Evolutionary conservation across 1,140 invertebrate species (phyloP).

Genomic region (Drosophila ogumai): DNA sequence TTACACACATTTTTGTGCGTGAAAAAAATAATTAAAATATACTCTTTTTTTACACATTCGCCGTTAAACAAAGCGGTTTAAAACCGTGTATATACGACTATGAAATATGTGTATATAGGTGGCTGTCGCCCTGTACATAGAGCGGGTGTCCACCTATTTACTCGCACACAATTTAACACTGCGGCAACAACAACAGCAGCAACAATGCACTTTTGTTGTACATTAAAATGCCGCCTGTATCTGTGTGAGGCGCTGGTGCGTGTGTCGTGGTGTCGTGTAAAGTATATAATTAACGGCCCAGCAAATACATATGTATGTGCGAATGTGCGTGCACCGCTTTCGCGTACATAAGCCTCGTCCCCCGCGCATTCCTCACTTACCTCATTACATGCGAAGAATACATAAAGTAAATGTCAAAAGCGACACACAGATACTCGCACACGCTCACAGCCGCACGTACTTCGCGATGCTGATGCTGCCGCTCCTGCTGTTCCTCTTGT

Average conservation of each 20-base stretch:
- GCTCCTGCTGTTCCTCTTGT: conserved; percentile 25
- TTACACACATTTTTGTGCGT: conserved; percentile 68
- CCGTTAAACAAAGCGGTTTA: conserved; percentile 62
- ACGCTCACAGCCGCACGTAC: conserved; percentile 17
- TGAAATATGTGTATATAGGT: conserved; percentile 46
- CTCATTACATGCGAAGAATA: conserved; percentile 76
- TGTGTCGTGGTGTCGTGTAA: conserved; percentile 57
- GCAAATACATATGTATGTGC: conserved; percentile 66
- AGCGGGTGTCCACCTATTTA: conserved; percentile 62
- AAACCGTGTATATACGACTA: conserved; percentile 42
- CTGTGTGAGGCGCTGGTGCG: conserved; percentile 28
- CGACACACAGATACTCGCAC: conserved; percentile 61
- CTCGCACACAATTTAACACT: conserved; percentile 40
- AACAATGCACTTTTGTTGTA: conserved; percentile 77
- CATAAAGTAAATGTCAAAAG: conserved; percentile 83
- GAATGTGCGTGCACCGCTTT: conserved; percentile 29
- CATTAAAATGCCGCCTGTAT: conserved; percentile 74
- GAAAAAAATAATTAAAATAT: conserved; percentile 65
- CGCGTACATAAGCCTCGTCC: conserved; percentile 61
- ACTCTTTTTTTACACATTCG: conserved; percentile 39
- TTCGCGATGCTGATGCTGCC: conserved; percentile 42
- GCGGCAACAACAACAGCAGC: conserved; percentile 45
- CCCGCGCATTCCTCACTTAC: conserved; percentile 16
- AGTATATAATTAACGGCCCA: conserved; percentile 78
- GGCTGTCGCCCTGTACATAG: conserved; percentile 47